Conservation (phyloP, 2,797 vertebrate species). For the Florisuga fusca region DNA sequence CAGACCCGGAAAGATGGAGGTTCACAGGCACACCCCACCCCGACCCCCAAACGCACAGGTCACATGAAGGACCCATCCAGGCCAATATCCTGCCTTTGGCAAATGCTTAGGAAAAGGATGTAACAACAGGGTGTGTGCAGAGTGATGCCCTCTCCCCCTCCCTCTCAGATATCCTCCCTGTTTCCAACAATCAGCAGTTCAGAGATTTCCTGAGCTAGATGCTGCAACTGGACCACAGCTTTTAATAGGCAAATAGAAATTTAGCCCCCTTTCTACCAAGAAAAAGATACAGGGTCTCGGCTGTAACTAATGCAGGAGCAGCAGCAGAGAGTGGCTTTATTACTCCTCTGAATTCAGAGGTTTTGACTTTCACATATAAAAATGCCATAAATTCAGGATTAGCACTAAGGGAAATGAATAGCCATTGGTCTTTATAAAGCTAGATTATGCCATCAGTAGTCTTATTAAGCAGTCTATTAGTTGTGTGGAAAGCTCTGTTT, state of each 20-base stretch:
- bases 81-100: conserved; percentile 39
- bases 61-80: not conserved
- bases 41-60: not conserved
- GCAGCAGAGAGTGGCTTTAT: not conserved
- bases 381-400: not conserved
- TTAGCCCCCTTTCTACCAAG: not conserved
- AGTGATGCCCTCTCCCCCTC: not conserved
- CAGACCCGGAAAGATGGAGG: not conserved
- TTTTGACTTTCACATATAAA: not conserved
- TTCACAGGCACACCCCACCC: not conserved
- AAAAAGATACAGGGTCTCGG: not conserved
- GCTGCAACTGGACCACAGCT: conserved; percentile 22
- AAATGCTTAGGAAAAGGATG: not conserved
- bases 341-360: not conserved
- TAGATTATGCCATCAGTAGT: not conserved
- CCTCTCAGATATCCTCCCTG: not conserved
- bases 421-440: not conserved
- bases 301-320: not conserved
- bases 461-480: not conserved
- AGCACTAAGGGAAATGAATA: not conserved
- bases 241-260: not conserved
- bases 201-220: conserved; percentile 56
- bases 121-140: not conserved
- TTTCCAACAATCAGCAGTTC: not conserved
- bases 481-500: not conserved